Conservation (phyloP, 1,140 invertebrate genomes). For the Tetranychus urticae region DNA sequence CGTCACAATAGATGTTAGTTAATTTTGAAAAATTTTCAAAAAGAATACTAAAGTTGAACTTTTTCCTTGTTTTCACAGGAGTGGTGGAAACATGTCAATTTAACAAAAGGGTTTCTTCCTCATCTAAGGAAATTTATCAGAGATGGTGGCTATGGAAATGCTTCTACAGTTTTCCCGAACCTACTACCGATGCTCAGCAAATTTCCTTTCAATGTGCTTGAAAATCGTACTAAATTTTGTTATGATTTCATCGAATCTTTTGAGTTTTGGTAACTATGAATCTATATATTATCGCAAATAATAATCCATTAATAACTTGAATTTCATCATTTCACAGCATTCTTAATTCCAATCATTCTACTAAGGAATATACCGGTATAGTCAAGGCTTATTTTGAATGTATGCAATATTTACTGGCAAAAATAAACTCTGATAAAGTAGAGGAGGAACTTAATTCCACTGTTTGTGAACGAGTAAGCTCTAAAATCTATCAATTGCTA, state of each 20-base stretch:
- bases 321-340: constrained; percentile 19
- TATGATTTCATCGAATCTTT: constrained; percentile 40
- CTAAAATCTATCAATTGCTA: background rate
- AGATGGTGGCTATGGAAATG: constrained; percentile 40
- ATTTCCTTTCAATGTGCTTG: constrained; percentile 28
- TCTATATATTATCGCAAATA: background rate
- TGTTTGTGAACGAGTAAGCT: background rate
- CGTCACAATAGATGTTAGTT: constrained; percentile 31
- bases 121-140: constrained; percentile 39
- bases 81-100: constrained; percentile 38
- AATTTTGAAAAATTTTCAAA: background rate
- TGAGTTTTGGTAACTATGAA: background rate
- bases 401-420: constrained; percentile 27
- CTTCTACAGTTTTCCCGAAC: constrained; percentile 39
- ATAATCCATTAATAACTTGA: background rate
- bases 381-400: constrained; percentile 41
- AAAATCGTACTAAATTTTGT: constrained; percentile 31
- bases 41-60: background rate
- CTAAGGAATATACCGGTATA: constrained; percentile 33
- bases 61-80: constrained; percentile 24
- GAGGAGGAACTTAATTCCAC: background rate
- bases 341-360: constrained; percentile 23
- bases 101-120: constrained; percentile 40
- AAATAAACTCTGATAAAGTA: background rate
- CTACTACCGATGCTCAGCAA: constrained; percentile 44